Evolutionary conservation across 2,888 invertebrate species (phyloP).

Genomic region (Bombyx huttoni): DNA sequence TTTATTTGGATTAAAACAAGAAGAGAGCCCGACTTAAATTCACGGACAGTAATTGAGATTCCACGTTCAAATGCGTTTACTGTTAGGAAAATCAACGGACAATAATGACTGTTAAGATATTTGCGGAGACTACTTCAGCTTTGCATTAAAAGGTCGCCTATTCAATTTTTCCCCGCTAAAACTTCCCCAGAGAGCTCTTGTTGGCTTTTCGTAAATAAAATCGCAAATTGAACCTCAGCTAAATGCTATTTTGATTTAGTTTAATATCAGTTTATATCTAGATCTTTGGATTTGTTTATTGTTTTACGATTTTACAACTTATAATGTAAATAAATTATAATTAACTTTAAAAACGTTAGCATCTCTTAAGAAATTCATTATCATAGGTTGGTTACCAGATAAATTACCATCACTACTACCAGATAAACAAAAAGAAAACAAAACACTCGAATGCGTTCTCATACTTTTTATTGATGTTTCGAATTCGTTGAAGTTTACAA

Average conservation of each 20-base stretch:
- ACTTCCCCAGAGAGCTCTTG: neutral
- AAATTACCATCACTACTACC: too few relatives aligned
- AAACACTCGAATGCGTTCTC: too few relatives aligned
- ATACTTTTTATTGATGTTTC: too few relatives aligned
- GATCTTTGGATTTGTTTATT: neutral
- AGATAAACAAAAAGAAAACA: too few relatives aligned
- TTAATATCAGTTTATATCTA: neutral
- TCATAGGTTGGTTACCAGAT: too few relatives aligned
- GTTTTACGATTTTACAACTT: too few relatives aligned
- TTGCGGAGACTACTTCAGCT: neutral
- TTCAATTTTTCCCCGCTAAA: neutral
- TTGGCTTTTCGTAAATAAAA: constrained; percentile 2
- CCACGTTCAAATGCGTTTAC: neutral
- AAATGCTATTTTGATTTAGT: neutral
- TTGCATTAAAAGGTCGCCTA: neutral
- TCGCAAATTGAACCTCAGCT: neutral
- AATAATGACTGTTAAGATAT: neutral
- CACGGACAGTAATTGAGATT: neutral
- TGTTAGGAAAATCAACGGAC: neutral
- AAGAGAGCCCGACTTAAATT: too few relatives aligned
- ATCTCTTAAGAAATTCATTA: too few relatives aligned
- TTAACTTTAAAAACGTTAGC: too few relatives aligned
- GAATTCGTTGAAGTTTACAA: too few relatives aligned
- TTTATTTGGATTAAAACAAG: too few relatives aligned
- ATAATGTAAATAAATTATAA: too few relatives aligned